Percentiles rank a stretch among this genome's conserved stretches.
phyloP scores from a whole-genome alignment of 2,113 vertebrate genomes.

The Balaeniceps rex region DNA sequence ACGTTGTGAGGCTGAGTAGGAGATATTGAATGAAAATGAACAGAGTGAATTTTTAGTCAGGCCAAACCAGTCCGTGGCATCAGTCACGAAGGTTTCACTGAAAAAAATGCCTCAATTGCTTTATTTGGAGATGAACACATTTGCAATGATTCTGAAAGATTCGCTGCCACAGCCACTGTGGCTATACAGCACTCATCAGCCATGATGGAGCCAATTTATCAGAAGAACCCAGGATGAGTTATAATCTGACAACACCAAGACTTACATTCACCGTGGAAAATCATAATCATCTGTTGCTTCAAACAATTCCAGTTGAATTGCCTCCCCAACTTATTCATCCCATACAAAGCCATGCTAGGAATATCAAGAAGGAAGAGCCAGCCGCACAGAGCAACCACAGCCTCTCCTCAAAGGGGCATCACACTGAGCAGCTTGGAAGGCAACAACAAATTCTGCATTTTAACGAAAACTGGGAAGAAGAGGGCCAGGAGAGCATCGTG shows the following conservation, averaged over 20 bases:
- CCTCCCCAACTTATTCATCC: background rate
- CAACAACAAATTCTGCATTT: background rate
- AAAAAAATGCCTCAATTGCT: background rate
- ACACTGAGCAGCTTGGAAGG: background rate
- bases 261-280: background rate
- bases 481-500: background rate
- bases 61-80: constrained; percentile 19
- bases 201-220: background rate
- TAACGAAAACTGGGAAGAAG: background rate
- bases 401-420: background rate
- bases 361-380: background rate
- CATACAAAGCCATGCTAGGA: background rate
- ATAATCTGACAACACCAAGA: background rate
- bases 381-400: background rate
- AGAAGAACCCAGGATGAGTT: constrained; percentile 12
- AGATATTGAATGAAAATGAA: constrained; percentile 1
- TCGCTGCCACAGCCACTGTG: background rate
- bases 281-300: background rate
- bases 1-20: background rate
- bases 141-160: constrained; percentile 7
- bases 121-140: background rate
- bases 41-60: background rate
- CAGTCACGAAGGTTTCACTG: constrained; percentile 5
- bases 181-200: background rate
- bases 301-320: background rate